These are phyloP conservation scores for Murina feae DNA, from an alignment of 2,113 vertebrate genomes.

Conservation along the genomic window DNA sequence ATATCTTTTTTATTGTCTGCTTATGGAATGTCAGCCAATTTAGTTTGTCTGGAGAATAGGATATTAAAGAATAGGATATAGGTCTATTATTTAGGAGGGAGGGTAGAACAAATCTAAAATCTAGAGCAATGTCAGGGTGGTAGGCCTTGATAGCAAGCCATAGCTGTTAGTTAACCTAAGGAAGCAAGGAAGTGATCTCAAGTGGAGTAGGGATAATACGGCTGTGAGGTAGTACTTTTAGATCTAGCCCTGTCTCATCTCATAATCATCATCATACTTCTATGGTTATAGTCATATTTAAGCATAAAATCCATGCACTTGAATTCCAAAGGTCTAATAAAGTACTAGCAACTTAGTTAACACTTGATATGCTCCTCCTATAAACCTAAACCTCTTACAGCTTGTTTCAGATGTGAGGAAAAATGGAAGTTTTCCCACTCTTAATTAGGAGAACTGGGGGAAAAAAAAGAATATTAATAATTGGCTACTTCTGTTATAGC, in stretches of 20 bases:
- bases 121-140: not conserved
- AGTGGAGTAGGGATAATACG: not conserved
- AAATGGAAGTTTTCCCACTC: not conserved
- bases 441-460: not conserved
- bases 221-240: not conserved
- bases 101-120: not conserved
- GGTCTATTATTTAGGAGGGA: not conserved
- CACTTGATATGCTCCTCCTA: not conserved
- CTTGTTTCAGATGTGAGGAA: not conserved
- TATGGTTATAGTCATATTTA: not conserved
- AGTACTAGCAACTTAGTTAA: not conserved
- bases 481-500: not conserved
- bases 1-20: not conserved
- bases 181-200: not conserved
- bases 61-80: not conserved
- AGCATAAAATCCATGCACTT: not conserved
- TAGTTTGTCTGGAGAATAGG: not conserved
- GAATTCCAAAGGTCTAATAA: not conserved
- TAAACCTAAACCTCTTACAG: not conserved
- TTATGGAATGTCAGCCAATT: not conserved
- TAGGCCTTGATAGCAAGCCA: not conserved
- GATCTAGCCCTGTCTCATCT: not conserved
- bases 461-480: not conserved
- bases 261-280: not conserved
- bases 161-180: not conserved